These are phyloP conservation scores for Philypnodon macrostomus DNA, from an alignment of 2,797 vertebrate species.

Conservation along the genomic window DNA sequence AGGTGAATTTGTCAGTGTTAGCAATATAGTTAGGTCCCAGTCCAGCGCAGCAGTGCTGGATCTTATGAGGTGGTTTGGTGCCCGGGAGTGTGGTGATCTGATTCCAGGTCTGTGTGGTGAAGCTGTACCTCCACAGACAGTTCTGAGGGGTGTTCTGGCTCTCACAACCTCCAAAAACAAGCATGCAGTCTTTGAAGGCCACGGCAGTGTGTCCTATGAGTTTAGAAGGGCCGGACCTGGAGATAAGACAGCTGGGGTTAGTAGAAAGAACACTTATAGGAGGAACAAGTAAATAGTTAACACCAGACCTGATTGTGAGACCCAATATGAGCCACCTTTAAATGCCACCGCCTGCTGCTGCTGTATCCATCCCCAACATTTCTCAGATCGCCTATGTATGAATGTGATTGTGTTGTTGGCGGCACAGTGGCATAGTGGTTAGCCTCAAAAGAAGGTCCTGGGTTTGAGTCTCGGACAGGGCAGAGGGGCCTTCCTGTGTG, in stretches of 20 bases:
- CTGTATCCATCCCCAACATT: too few relatives aligned
- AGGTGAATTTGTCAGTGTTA: neutral
- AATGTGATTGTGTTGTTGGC: too few relatives aligned
- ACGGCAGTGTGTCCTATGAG: slow-evolving; percentile 81
- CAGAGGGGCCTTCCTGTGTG: too few relatives aligned
- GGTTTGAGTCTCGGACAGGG: too few relatives aligned
- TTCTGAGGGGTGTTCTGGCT: slow-evolving; percentile 63
- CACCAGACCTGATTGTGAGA: too few relatives aligned
- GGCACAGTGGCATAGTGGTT: too few relatives aligned
- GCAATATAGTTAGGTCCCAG: slow-evolving; percentile 71
- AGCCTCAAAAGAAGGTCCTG: too few relatives aligned
- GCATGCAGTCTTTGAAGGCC: slow-evolving; percentile 80
- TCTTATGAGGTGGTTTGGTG: slow-evolving; percentile 68
- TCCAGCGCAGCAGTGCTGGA: slow-evolving; percentile 81
- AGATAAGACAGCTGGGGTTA: slow-evolving; percentile 15
- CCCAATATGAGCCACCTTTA: too few relatives aligned
- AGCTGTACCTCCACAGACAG: slow-evolving; percentile 80
- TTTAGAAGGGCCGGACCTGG: slow-evolving; percentile 82
- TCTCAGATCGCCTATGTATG: too few relatives aligned
- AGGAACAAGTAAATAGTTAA: too few relatives aligned
- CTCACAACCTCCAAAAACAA: slow-evolving; percentile 82
- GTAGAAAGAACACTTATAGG: slow-evolving; percentile 20
- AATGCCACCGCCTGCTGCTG: too few relatives aligned
- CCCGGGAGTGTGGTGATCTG: slow-evolving; percentile 60
- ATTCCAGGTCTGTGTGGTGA: slow-evolving; percentile 75